phyloP scores from a whole-genome alignment of 2,797 vertebrate species.

The Enteromius radiatus region DNA sequence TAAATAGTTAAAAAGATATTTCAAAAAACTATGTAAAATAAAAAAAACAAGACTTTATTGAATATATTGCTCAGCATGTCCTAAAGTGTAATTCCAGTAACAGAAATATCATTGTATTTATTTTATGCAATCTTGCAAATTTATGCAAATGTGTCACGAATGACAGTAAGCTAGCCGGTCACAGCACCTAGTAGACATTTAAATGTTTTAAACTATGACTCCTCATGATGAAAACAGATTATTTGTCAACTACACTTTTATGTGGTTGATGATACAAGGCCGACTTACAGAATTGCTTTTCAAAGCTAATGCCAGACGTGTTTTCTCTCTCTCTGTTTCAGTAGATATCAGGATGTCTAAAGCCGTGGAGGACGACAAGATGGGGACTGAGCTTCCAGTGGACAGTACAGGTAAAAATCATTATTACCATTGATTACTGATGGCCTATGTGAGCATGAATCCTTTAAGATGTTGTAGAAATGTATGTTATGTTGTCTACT shows the following conservation, averaged over 20 bases:
- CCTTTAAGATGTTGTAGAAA: background rate
- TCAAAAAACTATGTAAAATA: background rate
- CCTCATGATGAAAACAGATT: background rate
- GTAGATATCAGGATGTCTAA: slow-evolving; percentile 95
- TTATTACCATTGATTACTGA: background rate
- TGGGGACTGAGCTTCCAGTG: slow-evolving; percentile 81
- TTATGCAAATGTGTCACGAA: background rate
- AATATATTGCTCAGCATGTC: background rate
- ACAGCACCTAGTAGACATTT: background rate
- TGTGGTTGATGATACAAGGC: background rate
- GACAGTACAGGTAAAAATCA: slow-evolving; percentile 82
- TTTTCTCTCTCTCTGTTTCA: slow-evolving; percentile 42
- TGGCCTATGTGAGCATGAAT: background rate
- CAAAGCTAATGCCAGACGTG: background rate
- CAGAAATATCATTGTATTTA: background rate
- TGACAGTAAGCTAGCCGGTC: background rate
- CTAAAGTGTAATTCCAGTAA: background rate
- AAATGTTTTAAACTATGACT: background rate
- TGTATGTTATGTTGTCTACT: background rate
- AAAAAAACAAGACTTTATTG: background rate
- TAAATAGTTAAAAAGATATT: background rate
- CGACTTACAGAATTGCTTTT: too few relatives aligned
- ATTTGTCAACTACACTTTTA: background rate
- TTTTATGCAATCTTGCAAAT: background rate
- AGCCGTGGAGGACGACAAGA: slow-evolving; percentile 85